Evolutionary conservation across 2,888 invertebrate genomes (phyloP), one percentile per base, ranked within the genome.

Genomic region (Cosmopolites sordidus): DNA sequence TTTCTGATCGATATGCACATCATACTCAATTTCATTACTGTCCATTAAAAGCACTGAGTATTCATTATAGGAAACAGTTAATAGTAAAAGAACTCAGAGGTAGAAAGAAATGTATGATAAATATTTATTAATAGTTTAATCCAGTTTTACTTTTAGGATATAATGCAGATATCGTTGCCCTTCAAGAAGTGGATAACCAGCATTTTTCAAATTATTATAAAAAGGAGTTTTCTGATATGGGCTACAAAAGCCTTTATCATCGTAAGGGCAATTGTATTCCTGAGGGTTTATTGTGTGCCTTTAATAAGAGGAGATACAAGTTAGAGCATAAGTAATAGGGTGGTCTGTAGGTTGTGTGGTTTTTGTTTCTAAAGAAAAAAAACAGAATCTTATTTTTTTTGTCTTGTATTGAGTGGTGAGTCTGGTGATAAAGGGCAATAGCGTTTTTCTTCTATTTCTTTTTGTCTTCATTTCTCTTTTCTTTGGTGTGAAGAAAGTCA

Each of bases 121-220:
- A 4, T 4, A n/a, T 33, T 33, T 12, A 33, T 33, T n/a, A n/a
- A n/a, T 12, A 33, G n/a, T n/a, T 9, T 33, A 12, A 4, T n/a
- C 12, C 44, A 15, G 15, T 1, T 12, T 16, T 37, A 39, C 38
- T 46, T 49, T 22, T 60, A 84, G 92, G 92, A n/a, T 96, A 92
- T 69, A 89, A 95, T 75, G 83, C 86, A 33, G 96, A 97, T 71
- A 76, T 97, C 45, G 76, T 94, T 47, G 95, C 95, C 64, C 76
- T 97, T 11, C 96, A 97, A 80, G 97, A 97, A 79, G 92, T 95
- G 0, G 96, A 97, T 70, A 70, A 70, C 9, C 88, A 86, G 75
- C 78, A 93, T 42, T 94, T 86, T 72, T 74, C 81, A 5, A 68
- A 78, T 58, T 87, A 86, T 66, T 76, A 94, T 17, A 65, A 70